Evolutionary conservation across 1,140 invertebrate species (phyloP), one percentile per base, ranked within the genome.

Genomic region (Conopomorpha cramerella): DNA sequence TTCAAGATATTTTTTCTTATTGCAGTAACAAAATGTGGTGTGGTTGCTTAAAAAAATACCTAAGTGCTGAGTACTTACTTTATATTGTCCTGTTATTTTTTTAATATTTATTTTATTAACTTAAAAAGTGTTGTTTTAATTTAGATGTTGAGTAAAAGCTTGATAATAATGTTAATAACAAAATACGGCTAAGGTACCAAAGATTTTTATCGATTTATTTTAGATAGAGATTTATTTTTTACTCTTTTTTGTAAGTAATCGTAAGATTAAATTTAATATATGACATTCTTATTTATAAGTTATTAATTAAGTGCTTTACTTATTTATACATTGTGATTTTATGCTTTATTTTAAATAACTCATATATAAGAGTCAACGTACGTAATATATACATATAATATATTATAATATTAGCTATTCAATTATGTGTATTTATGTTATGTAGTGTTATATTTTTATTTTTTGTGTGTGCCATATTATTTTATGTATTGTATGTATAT

Each of bases 141-240:
- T n/a, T n/a, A n/a, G 6, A 11, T 30, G n/a, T 30, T 7, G n/a
- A 30, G 12, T 11, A 30, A 8, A 7, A 11, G 8, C 6, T 30
- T 6, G 12, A 6, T 23, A 23, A 6, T 6, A 6, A 23, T 23
- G 19, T 23, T 6, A 23, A 23, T 23, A 23, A 23, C 19, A 23
- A 6, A 23, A 23, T 38, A 65, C 62, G 42, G 64, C 64, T 72
- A 65, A 51, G 42, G 45, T 60, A 66, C 66, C 65, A 73, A 73
- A 70, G 68, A 68, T 46, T 54, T 25, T 37, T 31, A 34, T 34
- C 46, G 38, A 19, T 12, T 39, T 16, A 41, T 30, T 27, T 36
- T 30, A 37, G 28, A 16, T 16, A 10, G 44, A 30, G 25, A 31
- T 25, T 31, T 36, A 46, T 16, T 41, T 35, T 23, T 23, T 23